A percentile compares a stretch with the other conserved stretches of the same genome.
Conservation (phyloP, 2,888 invertebrate species). For the Imbricaverruca yamaguchii region DNA sequence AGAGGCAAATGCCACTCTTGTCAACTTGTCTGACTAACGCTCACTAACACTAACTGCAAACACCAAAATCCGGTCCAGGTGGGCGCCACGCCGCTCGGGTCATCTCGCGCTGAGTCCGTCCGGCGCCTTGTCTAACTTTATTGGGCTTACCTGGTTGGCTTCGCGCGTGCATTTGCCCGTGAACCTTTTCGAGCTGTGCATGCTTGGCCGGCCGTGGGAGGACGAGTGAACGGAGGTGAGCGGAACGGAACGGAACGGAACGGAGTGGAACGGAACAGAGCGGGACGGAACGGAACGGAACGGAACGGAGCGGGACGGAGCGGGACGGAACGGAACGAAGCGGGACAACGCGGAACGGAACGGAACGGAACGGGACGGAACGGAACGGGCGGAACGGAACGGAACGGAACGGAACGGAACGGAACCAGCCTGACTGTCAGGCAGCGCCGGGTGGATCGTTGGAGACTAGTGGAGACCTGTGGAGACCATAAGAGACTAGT, state of each 20-base stretch:
- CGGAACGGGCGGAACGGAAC: no score
- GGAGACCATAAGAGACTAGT: no score
- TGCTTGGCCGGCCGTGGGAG: not conserved
- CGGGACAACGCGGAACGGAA: not conserved
- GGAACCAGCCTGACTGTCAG: no score
- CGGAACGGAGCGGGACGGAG: no score
- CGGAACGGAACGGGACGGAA: no score
- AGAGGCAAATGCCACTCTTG: not conserved
- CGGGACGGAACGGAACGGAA: no score
- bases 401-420: no score
- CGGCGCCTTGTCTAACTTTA: not conserved
- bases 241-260: not conserved
- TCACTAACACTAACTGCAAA: not conserved
- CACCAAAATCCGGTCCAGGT: not conserved
- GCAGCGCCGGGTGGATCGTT: no score
- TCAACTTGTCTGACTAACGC: not conserved
- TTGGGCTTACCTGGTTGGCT: not conserved
- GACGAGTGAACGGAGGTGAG: not conserved
- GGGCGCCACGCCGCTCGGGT: no score
- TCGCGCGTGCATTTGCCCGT: constrained; percentile 9
- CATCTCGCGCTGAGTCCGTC: no score
- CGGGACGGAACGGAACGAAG: no score
- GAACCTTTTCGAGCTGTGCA: constrained; percentile 1
- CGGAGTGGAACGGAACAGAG: not conserved
- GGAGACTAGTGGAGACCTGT: no score